A percentile compares a stretch with the other conserved stretches of the same genome.
phyloP scores from a whole-genome alignment of 92 coral and sea anemone genomes.

The Zoanthus solanderi region DNA sequence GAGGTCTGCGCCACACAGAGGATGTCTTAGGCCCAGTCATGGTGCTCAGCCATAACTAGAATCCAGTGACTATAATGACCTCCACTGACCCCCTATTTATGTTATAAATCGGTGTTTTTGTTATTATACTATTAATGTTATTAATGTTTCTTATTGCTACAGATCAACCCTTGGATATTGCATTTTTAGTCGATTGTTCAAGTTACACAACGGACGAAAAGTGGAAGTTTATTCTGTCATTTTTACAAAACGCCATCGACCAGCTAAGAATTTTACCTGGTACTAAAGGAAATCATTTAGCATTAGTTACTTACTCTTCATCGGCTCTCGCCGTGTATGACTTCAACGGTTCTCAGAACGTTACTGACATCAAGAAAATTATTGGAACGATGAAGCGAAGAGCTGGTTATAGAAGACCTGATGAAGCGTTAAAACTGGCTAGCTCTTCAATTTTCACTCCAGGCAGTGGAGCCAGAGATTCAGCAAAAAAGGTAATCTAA shows the following conservation, averaged over 20 bases:
- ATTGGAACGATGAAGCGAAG: constrained; percentile 1
- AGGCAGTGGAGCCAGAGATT: not conserved
- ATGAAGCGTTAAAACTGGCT: not conserved
- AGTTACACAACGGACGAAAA: not conserved
- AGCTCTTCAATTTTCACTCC: not conserved
- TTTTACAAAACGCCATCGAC: constrained; percentile 8
- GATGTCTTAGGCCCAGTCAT: constrained; percentile 15
- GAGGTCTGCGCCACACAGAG: not conserved
- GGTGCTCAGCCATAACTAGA: constrained; percentile 2
- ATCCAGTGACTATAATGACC: constrained; percentile 7
- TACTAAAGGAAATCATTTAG: not conserved
- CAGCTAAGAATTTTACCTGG: not conserved
- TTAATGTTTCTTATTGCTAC: not conserved
- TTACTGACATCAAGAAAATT: not conserved
- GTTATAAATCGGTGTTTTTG: not conserved
- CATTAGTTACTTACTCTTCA: not conserved
- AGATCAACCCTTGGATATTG: constrained; percentile 27
- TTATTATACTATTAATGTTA: not conserved
- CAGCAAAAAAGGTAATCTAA: not conserved
- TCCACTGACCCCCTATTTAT: not conserved
- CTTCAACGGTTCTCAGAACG: constrained; percentile 9
- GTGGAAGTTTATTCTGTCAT: constrained; percentile 15
- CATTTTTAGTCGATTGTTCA: constrained; percentile 13
- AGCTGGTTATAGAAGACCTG: not conserved
- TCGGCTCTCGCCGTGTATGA: not conserved